Evolutionary conservation across 2,888 invertebrate species (phyloP), one percentile per base, ranked within the genome.

Genomic region (Thalpophila matura): DNA sequence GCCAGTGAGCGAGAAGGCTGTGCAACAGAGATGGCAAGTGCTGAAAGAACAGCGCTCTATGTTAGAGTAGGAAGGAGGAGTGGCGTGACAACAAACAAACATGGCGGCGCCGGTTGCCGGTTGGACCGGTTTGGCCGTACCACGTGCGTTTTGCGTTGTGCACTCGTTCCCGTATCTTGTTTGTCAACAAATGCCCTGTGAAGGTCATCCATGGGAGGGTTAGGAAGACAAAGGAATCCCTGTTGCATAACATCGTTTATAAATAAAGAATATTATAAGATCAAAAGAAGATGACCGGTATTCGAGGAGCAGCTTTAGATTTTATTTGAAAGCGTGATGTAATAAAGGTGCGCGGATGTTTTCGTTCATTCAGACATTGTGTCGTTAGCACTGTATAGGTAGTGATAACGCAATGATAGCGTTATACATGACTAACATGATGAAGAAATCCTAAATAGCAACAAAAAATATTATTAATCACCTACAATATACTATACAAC

Each of bases 61-160:
- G 89, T 71, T 74, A 79, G 86, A 91, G 85, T 35, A 81, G 77
- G 93, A 91, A 59, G 65, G 87, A 79, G 74, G 75, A 78, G 86
- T 94, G 92, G 94, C 94, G 94, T 94, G 94, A 95, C 90, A 94
- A 93, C 90, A 93, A 94, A 93, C 90, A 93, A 94, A 93, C 79
- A 94, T 94, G 94, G 94, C 93, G 90, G 57, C 82, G 90, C 91
- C 93, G 93, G 91, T 87, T 88, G 91, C 92, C 91, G 92, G 92
- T 89, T 83, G 87, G 89, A 90, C 93, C 89, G 94, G 92, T 92
- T 89, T 74, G 84, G 80, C 80, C 80, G 83, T 82, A 91, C 94
- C 95, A 94, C 94, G 94, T 94, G 94, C 90, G 88, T 88, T 87
- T 85, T 88, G 88, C 91, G 89, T 80, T 87, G 89, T 87, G 83